Evolutionary conservation across 2,113 vertebrate genomes (phyloP).

Genomic region (Pica pica): DNA sequence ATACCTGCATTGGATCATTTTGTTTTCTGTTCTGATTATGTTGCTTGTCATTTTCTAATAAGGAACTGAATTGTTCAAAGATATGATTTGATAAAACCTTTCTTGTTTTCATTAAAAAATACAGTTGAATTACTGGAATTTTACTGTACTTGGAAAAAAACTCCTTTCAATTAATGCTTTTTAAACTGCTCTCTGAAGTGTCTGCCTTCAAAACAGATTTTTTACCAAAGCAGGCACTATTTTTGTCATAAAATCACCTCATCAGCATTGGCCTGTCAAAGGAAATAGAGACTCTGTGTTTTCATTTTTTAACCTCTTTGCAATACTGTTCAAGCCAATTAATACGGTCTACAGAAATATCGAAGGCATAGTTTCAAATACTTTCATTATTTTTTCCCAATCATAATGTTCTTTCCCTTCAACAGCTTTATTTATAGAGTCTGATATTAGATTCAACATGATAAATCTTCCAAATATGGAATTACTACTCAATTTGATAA

Average conservation of each 20-base stretch:
- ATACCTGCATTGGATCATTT: neutral
- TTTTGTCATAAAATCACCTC: neutral
- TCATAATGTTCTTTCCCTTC: neutral
- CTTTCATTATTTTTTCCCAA: neutral
- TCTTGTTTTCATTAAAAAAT: neutral
- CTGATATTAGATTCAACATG: neutral
- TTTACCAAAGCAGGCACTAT: neutral
- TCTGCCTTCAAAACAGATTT: neutral
- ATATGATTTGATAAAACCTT: neutral
- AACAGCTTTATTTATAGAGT: conserved; percentile 31
- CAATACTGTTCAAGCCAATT: neutral
- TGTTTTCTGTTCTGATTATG: neutral
- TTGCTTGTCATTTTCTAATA: neutral
- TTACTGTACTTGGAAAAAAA: neutral
- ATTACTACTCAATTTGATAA: neutral
- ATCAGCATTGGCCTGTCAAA: neutral
- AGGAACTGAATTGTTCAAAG: neutral
- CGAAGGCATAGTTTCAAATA: neutral
- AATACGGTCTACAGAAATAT: neutral
- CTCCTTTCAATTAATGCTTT: neutral
- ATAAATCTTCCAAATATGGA: conserved; percentile 15
- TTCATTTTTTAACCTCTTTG: conserved; percentile 14
- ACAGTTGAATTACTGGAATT: neutral
- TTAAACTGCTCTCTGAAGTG: neutral
- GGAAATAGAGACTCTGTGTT: neutral